phyloP scores from a whole-genome alignment of 2,113 vertebrate genomes.

The Oreocharis arfaki region DNA sequence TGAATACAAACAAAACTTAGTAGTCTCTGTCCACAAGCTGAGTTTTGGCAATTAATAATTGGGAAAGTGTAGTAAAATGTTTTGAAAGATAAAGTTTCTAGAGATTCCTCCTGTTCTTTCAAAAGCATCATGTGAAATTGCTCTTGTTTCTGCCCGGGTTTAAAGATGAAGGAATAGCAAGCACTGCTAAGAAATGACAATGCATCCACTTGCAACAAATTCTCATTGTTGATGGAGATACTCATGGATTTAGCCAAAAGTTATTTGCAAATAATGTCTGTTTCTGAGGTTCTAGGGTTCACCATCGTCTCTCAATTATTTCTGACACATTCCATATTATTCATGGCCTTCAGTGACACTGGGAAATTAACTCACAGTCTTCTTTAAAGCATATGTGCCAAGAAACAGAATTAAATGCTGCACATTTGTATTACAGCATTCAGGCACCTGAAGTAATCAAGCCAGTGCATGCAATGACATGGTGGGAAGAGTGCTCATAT shows the following conservation, averaged over 20 bases:
- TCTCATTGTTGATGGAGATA: background rate
- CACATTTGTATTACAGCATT: background rate
- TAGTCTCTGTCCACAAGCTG: background rate
- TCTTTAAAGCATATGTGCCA: background rate
- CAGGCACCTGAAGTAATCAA: background rate
- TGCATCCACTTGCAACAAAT: slow-evolving; percentile 11
- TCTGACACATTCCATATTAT: slow-evolving; percentile 37
- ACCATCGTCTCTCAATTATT: slow-evolving; percentile 56
- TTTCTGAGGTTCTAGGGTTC: background rate
- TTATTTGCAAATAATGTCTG: slow-evolving; percentile 44
- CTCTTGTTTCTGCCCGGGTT: background rate
- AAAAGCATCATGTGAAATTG: background rate
- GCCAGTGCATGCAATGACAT: background rate
- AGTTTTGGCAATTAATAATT: slow-evolving; percentile 1
- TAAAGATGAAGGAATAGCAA: background rate
- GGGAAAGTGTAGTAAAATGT: background rate
- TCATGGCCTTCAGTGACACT: slow-evolving; percentile 11
- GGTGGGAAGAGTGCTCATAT: background rate
- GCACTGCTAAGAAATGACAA: slow-evolving; percentile 8
- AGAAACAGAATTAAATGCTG: slow-evolving; percentile 14
- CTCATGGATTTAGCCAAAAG: background rate
- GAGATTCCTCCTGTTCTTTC: background rate
- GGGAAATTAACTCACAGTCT: slow-evolving; percentile 42
- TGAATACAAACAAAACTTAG: background rate
- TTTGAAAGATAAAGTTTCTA: slow-evolving; percentile 2